Conservation (phyloP, 2,888 invertebrate species). For the Camptogramma bilineatum region DNA sequence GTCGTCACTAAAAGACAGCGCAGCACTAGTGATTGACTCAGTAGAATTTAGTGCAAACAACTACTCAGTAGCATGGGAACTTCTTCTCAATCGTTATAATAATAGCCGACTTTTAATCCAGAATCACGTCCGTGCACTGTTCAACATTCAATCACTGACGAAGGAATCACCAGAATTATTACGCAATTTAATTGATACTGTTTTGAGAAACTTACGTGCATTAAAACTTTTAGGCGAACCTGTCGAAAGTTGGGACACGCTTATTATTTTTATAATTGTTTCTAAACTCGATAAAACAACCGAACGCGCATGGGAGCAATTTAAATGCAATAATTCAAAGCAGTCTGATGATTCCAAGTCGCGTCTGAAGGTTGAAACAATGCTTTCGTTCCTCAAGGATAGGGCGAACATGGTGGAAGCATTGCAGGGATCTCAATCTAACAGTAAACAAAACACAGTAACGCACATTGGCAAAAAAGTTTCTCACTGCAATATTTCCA, state of each 20-base stretch:
- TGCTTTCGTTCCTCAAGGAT: not conserved
- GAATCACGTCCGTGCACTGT: conserved; percentile 17
- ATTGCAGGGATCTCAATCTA: not conserved
- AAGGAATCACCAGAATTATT: conserved; percentile 35
- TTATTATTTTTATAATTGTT: conserved; percentile 40
- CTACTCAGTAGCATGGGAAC: conserved; percentile 35
- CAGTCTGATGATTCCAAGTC: too few species aligned
- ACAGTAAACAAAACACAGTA: not conserved
- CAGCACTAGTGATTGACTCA: conserved; percentile 29
- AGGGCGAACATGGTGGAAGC: not conserved
- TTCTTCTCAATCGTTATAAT: conserved; percentile 28
- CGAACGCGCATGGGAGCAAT: conserved; percentile 41
- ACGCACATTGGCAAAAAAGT: not conserved
- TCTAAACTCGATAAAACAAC: conserved; percentile 42
- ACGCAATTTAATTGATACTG: conserved; percentile 37
- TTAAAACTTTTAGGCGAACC: conserved; percentile 38
- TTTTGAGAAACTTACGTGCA: conserved; percentile 38
- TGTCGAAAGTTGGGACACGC: conserved; percentile 42
- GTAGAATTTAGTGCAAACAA: conserved; percentile 37
- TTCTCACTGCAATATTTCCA: not conserved
- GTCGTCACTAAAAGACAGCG: conserved; percentile 34
- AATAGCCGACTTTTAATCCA: conserved; percentile 16
- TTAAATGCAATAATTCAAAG: too few species aligned
- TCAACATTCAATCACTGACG: conserved; percentile 4
- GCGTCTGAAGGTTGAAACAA: conserved; percentile 10